These are phyloP conservation scores for Meleagris gallopavo DNA, from an alignment of 2,113 vertebrate species.

Conservation along the genomic window DNA sequence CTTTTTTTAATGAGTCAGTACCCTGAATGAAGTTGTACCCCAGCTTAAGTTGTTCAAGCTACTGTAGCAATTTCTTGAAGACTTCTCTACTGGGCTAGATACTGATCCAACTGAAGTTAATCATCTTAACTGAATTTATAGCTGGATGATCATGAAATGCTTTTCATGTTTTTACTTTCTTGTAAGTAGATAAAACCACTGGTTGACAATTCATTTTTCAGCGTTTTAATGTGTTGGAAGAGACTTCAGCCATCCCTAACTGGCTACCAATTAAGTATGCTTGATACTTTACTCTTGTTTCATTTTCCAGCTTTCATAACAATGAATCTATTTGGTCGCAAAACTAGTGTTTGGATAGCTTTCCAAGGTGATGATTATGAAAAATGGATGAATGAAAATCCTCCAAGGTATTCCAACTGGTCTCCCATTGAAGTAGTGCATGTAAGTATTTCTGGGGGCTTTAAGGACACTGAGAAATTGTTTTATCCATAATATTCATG, in stretches of 20 bases:
- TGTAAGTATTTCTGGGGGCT: slow-evolving; percentile 63
- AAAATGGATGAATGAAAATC: slow-evolving; percentile 83
- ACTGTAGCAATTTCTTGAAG: not conserved
- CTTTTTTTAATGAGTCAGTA: not conserved
- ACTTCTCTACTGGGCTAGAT: not conserved
- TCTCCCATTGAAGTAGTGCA: slow-evolving; percentile 80
- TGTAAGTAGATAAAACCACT: not conserved
- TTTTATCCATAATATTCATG: not conserved
- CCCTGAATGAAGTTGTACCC: not conserved
- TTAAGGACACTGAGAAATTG: not conserved
- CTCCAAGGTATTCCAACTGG: slow-evolving; percentile 88
- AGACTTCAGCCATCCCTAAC: not conserved
- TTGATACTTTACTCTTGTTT: slow-evolving; percentile 47
- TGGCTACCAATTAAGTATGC: not conserved
- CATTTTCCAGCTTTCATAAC: slow-evolving; percentile 89
- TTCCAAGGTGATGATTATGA: slow-evolving; percentile 81
- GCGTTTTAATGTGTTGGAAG: slow-evolving; percentile 19
- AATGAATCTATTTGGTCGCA: slow-evolving; percentile 89
- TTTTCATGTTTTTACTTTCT: not conserved
- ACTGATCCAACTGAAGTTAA: not conserved
- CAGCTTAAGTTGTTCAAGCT: not conserved
- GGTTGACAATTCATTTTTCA: slow-evolving; percentile 13
- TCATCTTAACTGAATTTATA: slow-evolving; percentile 16
- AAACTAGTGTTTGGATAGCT: slow-evolving; percentile 90
- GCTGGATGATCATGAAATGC: not conserved